A percentile compares a stretch with the other conserved stretches of the same genome.
phyloP scores from a whole-genome alignment of 2,797 vertebrate species.

The Scleropages formosus region DNA sequence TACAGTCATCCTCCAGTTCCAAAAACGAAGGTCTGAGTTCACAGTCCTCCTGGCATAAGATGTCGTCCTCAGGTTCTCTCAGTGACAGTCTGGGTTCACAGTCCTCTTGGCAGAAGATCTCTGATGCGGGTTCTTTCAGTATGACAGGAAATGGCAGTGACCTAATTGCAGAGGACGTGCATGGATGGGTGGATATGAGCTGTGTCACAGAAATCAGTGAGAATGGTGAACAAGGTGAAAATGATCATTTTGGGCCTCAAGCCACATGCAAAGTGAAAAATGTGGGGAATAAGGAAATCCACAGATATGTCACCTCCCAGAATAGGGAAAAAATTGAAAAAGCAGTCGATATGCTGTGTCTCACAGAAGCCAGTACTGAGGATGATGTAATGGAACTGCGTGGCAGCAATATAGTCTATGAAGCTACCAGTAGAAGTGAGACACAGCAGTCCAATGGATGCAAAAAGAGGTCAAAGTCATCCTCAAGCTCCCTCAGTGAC shows the following conservation, averaged over 20 bases:
- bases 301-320: not conserved
- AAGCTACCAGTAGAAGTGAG: not conserved
- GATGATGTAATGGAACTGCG: not conserved
- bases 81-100: slow-evolving; percentile 49
- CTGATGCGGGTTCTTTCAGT: slow-evolving; percentile 50
- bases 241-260: not conserved
- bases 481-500: slow-evolving; percentile 22
- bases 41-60: slow-evolving; percentile 69
- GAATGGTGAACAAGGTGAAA: slow-evolving; percentile 13
- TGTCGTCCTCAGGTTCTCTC: slow-evolving; percentile 49
- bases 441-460: not conserved
- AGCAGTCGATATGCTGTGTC: slow-evolving; percentile 26
- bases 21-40: slow-evolving; percentile 49
- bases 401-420: not conserved
- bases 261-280: not conserved
- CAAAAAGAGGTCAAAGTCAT: slow-evolving; percentile 1
- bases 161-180: slow-evolving; percentile 29
- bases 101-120: slow-evolving; percentile 73
- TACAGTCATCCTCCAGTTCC: slow-evolving; percentile 27
- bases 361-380: slow-evolving; percentile 35
- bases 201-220: slow-evolving; percentile 41
- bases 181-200: slow-evolving; percentile 34
- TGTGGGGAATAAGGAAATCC: not conserved
- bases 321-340: slow-evolving; percentile 8
- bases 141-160: slow-evolving; percentile 46